Evolutionary conservation across 2,797 vertebrate genomes (phyloP), one percentile per base, ranked within the genome.

Genomic region (Pyrocephalus nanus): DNA sequence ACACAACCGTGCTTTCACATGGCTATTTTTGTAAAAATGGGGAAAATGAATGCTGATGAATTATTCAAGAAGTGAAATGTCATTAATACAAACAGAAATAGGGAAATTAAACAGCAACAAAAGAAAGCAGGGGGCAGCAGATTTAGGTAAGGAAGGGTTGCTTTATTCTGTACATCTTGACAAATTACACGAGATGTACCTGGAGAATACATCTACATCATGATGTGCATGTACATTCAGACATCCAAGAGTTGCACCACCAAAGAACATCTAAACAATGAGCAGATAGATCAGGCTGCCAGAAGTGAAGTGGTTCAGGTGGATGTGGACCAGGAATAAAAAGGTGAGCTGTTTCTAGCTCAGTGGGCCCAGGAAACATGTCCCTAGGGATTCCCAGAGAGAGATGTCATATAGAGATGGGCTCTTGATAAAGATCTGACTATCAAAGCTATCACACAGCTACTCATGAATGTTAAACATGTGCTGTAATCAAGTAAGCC

Each of bases 401-500:
- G 47, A 70, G 12, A 78, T n/a, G 30, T 5, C 32, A 58, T 3
- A 80, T 12, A 48, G 6, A 74, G 29, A 77, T 26, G 12, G 55
- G 43, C 26, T n/a, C 32, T 61, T 45, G 12, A 82, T 67, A 9
- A 64, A 65, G 23, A 66, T 67, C 43, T 47, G 40, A 54, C 27
- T 78, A 38, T 6, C 43, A 55, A 91, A 83, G 22, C 57, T 66
- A 51, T 34, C 29, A 34, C 47, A 57, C 29, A 64, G 30, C 40
- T 43, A n/a, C 13, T 26, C 27, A 55, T 8, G 16, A 62, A 38
- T 12, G 36, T 42, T 58, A 88, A 91, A 86, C 1, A 7, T 6
- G 1, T 6, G 3, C 71, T 1, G 0, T 45, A 32, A 66, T 54
- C 34, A 62, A 66, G 50, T 15, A 11, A 73, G 23, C 12, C 25